Evolutionary conservation across 1,140 invertebrate genomes (phyloP).

Genomic region (Saxidomus purpurata): DNA sequence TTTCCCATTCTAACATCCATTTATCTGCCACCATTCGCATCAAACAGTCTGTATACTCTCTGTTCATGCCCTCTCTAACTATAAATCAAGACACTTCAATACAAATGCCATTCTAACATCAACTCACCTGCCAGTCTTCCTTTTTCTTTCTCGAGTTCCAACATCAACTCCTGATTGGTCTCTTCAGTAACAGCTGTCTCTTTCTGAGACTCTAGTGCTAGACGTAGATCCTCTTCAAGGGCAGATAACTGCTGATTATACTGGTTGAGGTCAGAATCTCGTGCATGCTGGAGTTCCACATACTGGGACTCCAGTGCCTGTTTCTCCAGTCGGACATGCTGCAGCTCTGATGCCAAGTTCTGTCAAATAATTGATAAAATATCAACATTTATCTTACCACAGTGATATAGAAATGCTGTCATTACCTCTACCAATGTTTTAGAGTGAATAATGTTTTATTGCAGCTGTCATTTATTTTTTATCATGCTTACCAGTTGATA

Average conservation of each 20-base stretch:
- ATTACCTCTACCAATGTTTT: too few relatives aligned
- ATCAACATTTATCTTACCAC: too few relatives aligned
- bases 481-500: too few relatives aligned
- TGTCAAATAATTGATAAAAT: conserved; percentile 68
- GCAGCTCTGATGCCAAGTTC: conserved; percentile 79
- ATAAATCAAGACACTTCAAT: too few relatives aligned
- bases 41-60: too few relatives aligned
- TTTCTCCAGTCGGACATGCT: conserved; percentile 74
- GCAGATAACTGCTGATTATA: conserved; percentile 75
- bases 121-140: conserved; percentile 86
- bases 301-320: conserved; percentile 76
- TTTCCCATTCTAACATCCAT: too few relatives aligned
- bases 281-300: conserved; percentile 68
- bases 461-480: too few relatives aligned
- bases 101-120: too few relatives aligned
- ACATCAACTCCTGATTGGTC: conserved; percentile 77
- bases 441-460: too few relatives aligned
- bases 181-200: conserved; percentile 72
- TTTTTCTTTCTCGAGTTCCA: conserved; percentile 86
- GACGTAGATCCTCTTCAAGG: conserved; percentile 72
- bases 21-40: too few relatives aligned
- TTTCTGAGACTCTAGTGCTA: conserved; percentile 65
- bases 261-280: conserved; percentile 74
- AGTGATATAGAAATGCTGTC: too few relatives aligned
- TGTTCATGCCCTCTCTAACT: too few relatives aligned